Percentiles rank a stretch among this genome's conserved stretches.
Evolutionary conservation across 2,113 vertebrate genomes (phyloP).

Genomic region (Saccopteryx leptura): DNA sequence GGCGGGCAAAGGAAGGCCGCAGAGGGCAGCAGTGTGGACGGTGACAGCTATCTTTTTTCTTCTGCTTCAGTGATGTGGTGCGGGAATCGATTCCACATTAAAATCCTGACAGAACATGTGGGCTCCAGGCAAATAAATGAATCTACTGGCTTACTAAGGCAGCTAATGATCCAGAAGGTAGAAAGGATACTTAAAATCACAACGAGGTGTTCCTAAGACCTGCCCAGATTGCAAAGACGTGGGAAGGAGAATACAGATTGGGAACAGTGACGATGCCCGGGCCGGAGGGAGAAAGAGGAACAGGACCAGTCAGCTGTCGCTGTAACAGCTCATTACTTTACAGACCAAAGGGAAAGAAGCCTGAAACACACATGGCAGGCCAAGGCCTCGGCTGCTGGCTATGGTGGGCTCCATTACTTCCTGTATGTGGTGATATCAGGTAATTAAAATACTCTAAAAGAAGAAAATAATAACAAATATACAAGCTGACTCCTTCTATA

Average conservation of each 20-base stretch:
- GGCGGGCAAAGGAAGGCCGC: neutral
- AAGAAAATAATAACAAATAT: constrained; percentile 4
- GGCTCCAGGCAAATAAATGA: neutral
- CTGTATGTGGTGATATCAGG: neutral
- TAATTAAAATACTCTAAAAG: neutral
- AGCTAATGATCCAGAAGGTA: neutral
- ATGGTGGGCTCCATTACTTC: neutral
- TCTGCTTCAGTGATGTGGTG: neutral
- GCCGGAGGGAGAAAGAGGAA: neutral
- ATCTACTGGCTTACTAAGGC: neutral
- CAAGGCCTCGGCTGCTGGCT: neutral
- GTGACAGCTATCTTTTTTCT: neutral
- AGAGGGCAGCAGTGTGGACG: rapidly evolving
- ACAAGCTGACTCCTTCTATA: neutral
- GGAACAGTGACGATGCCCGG: neutral
- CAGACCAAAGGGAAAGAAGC: neutral
- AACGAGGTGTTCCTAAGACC: rapidly evolving
- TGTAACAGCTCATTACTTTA: neutral
- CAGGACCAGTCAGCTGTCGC: neutral
- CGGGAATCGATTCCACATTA: too few relatives aligned
- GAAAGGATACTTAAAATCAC: neutral
- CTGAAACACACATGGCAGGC: neutral
- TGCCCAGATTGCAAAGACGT: neutral
- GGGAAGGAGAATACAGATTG: too few relatives aligned
- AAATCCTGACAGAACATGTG: neutral